phyloP scores from a whole-genome alignment of 2,888 invertebrate species.

The Oxytorus armatus region DNA sequence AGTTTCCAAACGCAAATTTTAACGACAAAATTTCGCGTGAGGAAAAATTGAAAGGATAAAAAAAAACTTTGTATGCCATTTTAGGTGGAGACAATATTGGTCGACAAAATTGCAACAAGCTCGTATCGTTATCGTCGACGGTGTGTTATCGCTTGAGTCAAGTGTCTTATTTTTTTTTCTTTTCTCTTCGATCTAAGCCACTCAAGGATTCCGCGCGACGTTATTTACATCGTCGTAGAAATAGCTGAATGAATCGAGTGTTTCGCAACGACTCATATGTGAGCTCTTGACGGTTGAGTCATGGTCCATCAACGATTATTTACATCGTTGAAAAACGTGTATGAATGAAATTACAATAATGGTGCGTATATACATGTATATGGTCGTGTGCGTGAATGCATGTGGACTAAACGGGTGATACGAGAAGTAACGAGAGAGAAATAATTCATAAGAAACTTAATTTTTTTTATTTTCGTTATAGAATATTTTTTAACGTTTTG shows the following conservation, averaged over 20 bases:
- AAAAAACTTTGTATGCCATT: no score
- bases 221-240: slow-evolving; percentile 43
- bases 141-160: slow-evolving; percentile 24
- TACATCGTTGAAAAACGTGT: slow-evolving; percentile 55
- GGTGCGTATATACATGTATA: background rate
- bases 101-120: slow-evolving; percentile 12
- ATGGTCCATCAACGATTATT: slow-evolving; percentile 65
- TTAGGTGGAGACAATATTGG: no score
- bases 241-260: slow-evolving; percentile 57
- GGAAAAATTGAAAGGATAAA: no score
- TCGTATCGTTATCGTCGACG: slow-evolving; percentile 18
- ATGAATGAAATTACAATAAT: slow-evolving; percentile 71
- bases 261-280: slow-evolving; percentile 12
- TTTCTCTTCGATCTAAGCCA: slow-evolving; percentile 15
- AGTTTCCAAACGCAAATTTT: no score
- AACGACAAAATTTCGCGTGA: no score
- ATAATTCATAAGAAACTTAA: no score
- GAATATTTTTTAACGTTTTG: no score
- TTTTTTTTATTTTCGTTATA: no score
- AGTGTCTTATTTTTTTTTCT: slow-evolving; percentile 10
- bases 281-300: slow-evolving; percentile 55
- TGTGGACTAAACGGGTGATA: slow-evolving; percentile 30
- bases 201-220: slow-evolving; percentile 33
- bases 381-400: background rate
- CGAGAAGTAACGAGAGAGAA: slow-evolving; percentile 9